These are phyloP conservation scores for Bagarius yarrelli DNA, from an alignment of 2,113 vertebrate species.

Conservation along the genomic window DNA sequence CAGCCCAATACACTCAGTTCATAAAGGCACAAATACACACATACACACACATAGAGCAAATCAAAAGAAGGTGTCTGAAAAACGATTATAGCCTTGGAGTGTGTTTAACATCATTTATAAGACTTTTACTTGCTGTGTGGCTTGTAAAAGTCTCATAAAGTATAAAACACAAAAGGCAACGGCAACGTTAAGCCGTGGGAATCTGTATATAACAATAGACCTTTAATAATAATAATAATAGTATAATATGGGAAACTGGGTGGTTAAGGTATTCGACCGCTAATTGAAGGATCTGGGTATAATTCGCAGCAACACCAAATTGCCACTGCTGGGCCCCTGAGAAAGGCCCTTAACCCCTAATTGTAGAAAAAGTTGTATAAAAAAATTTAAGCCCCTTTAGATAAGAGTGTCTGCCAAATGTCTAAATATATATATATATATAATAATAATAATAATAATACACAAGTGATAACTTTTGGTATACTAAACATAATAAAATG, in stretches of 20 bases:
- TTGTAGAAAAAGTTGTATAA: too few species aligned
- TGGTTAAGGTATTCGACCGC: too few species aligned
- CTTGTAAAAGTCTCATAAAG: conserved; percentile 4
- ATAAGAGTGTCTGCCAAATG: too few species aligned
- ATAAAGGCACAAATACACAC: conserved; percentile 20
- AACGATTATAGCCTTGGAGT: conserved; percentile 19
- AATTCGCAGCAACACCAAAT: too few species aligned
- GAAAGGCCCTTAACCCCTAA: too few species aligned
- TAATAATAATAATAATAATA: neutral
- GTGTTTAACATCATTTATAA: conserved; percentile 30
- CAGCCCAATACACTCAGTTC: conserved; percentile 20
- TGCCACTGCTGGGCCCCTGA: too few species aligned
- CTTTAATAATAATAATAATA: neutral
- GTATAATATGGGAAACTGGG: too few species aligned
- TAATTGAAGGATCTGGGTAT: too few species aligned
- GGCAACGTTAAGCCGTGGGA: neutral
- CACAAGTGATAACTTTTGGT: neutral
- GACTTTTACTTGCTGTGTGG: neutral
- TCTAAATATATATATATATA: neutral
- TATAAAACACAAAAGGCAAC: neutral
- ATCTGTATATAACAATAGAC: neutral
- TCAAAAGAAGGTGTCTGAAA: conserved; percentile 20
- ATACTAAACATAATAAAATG: neutral
- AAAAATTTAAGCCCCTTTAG: too few species aligned
- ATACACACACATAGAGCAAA: conserved; percentile 23